Evolutionary conservation across 2,797 vertebrate genomes (phyloP).

Genomic region (Limnodromus scolopaceus): DNA sequence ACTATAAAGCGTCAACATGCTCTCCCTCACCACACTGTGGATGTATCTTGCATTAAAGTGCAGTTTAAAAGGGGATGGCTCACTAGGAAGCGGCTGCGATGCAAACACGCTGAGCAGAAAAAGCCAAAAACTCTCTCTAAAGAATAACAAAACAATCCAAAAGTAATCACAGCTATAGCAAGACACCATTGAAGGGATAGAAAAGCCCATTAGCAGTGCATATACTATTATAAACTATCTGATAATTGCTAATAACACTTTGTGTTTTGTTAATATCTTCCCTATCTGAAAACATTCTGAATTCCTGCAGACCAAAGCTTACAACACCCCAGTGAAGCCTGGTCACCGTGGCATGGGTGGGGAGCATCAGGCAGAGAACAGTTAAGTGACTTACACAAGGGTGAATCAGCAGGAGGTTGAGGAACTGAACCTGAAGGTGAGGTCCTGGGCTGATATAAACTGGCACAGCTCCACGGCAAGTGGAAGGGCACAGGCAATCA

Average conservation of each 20-base stretch:
- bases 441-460: neutral
- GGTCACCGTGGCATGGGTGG: neutral
- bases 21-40: neutral
- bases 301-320: neutral
- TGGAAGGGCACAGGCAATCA: neutral
- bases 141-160: neutral
- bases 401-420: conserved; percentile 43
- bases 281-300: neutral
- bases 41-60: neutral
- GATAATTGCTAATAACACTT: neutral
- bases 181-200: neutral
- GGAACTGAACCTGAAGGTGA: neutral
- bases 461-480: neutral
- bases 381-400: conserved; percentile 4
- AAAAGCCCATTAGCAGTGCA: neutral
- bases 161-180: neutral
- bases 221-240: neutral
- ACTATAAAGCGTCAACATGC: neutral
- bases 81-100: neutral
- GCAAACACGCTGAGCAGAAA: neutral
- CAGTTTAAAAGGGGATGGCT: neutral
- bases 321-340: neutral
- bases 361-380: neutral
- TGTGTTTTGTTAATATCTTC: neutral
- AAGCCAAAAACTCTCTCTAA: neutral